Evolutionary conservation across 1,140 invertebrate genomes (phyloP).

Genomic region (Adelges cooleyi): DNA sequence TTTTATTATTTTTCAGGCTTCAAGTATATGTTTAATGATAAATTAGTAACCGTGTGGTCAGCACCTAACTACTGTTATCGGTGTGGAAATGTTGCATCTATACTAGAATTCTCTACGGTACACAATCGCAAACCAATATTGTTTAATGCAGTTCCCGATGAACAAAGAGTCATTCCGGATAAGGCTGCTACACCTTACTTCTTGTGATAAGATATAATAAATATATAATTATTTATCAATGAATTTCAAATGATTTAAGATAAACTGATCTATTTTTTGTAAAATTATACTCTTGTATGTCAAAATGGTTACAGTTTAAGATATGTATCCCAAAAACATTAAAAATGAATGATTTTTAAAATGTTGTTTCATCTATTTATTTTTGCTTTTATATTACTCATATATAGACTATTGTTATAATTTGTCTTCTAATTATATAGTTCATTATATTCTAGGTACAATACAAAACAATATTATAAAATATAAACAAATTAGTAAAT

Average conservation of each 20-base stretch:
- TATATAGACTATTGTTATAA: too few relatives aligned
- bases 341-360: slow-evolving; percentile 20
- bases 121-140: slow-evolving; percentile 71
- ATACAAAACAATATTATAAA: too few relatives aligned
- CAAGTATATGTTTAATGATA: slow-evolving; percentile 92
- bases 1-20: slow-evolving; percentile 49
- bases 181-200: slow-evolving; percentile 91
- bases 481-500: too few relatives aligned
- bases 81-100: slow-evolving; percentile 87
- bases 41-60: slow-evolving; percentile 92
- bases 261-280: slow-evolving; percentile 18
- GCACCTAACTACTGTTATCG: slow-evolving; percentile 95
- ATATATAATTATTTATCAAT: neutral
- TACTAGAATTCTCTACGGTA: slow-evolving; percentile 68
- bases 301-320: neutral
- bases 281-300: neutral
- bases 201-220: slow-evolving; percentile 48
- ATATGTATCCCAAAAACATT: slow-evolving; percentile 1
- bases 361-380: neutral
- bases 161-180: slow-evolving; percentile 80
- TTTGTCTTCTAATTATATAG: too few relatives aligned
- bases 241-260: neutral
- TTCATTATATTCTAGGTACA: too few relatives aligned
- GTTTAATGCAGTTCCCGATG: slow-evolving; percentile 89
- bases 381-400: too few relatives aligned